A percentile compares a stretch with the other conserved stretches of the same genome.
These are phyloP conservation scores for Oreochromis grahami DNA, from an alignment of 2,797 vertebrate genomes.

Conservation along the genomic window DNA sequence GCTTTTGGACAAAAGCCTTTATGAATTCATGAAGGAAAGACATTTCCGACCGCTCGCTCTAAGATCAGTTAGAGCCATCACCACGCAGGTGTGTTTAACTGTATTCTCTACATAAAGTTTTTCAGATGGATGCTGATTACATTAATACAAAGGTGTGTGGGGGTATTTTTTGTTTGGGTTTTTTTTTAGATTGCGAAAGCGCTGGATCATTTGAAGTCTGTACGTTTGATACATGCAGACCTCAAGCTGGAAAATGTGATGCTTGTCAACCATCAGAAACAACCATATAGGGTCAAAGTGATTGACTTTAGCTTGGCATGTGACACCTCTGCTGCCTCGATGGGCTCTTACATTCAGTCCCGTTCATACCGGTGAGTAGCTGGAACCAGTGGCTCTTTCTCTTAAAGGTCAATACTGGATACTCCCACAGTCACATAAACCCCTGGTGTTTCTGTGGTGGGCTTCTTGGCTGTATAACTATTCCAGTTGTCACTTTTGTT, in stretches of 20 bases:
- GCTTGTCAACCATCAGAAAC: background rate
- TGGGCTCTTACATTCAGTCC: background rate
- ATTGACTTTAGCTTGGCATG: background rate
- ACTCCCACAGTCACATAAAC: background rate
- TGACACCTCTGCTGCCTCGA: background rate
- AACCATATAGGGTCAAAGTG: background rate
- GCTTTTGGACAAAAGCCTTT: background rate
- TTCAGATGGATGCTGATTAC: background rate
- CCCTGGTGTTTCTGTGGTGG: background rate
- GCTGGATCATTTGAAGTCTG: background rate
- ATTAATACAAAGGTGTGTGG: background rate
- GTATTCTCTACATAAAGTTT: background rate
- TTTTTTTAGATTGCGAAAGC: background rate
- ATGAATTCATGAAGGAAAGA: background rate
- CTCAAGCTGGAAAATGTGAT: background rate
- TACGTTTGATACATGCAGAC: background rate
- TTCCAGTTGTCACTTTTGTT: background rate
- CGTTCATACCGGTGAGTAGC: background rate
- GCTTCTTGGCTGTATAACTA: background rate
- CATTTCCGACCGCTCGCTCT: background rate
- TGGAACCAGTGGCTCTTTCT: background rate
- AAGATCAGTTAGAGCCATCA: background rate
- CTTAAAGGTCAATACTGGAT: background rate
- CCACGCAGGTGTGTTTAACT: background rate
- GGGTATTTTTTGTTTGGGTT: fast-evolving